Evolutionary conservation across 2,113 vertebrate genomes (phyloP), one percentile per base, ranked within the genome.

Genomic region (Scalopus aquaticus): DNA sequence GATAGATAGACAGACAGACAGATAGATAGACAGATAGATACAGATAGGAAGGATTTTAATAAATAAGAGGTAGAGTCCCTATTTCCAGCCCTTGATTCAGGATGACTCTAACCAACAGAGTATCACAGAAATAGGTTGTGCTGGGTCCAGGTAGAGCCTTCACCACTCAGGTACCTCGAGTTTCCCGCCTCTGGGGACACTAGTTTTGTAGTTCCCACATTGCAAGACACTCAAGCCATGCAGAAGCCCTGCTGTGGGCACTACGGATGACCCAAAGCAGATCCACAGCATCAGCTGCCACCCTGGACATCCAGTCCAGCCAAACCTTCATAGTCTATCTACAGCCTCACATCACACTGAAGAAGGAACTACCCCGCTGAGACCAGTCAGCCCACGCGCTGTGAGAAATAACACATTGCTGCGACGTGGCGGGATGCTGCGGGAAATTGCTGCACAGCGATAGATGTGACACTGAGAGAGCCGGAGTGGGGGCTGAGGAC

Each of bases 381-480:
- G 32, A 42, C 84, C 67, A 35, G 3, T n/a, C 58, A 64, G 39
- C 16, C 2, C n/a, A 54, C 20, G 37, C 26, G 62, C 26, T 13
- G 0, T 5, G n/a, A 46, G 20, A 83, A 15, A 16, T 5, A 58
- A 62, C 0, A 9, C 10, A 0, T 3, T 35, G 26, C 22, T 42
- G 5, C 15, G 24, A 5, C 44, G 35, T 76, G 9, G 22, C 13
- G 74, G 0, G 9, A 37, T 26, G 32, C 20, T 16, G 42, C 17
- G 28, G 56, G 1, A 35, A 39, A 24, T 80, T 24, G 1, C 39
- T 49, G 89, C 11, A 15, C 24, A 65, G 37, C 46, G 20, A 44
- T 4, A 28, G 56, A 46, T 9, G 2, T 6, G 6, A 16, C 28
- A 54, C 30, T 90, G 35, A 74, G 2, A 74, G 4, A 58, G 42